phyloP scores from a whole-genome alignment of 2,797 vertebrate species.

The Acanthopagrus latus region DNA sequence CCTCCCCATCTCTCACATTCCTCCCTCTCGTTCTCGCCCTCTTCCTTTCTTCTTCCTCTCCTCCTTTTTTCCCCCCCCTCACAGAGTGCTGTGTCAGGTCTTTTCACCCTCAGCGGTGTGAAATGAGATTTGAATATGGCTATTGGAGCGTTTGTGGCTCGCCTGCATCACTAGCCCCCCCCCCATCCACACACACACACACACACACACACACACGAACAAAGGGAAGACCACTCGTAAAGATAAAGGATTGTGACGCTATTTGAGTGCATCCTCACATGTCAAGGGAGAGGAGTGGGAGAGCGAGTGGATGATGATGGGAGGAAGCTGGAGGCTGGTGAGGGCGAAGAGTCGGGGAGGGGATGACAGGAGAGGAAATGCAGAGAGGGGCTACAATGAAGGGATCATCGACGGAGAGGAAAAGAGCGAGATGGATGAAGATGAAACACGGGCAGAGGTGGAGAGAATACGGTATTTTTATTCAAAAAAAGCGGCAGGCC shows the following conservation, averaged over 20 bases:
- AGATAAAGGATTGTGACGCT: constrained; percentile 72
- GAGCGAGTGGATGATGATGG: constrained; percentile 18
- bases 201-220: background rate
- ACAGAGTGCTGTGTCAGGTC: constrained; percentile 82
- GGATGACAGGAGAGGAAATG: constrained; percentile 10
- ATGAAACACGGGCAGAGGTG: constrained; percentile 41
- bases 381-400: constrained; percentile 30
- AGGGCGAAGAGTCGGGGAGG: background rate
- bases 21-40: constrained; percentile 48
- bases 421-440: constrained; percentile 56
- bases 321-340: constrained; percentile 20
- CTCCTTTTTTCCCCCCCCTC: constrained; percentile 32
- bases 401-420: constrained; percentile 30
- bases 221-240: constrained; percentile 62
- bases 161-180: constrained; percentile 14
- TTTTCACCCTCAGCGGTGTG: constrained; percentile 80
- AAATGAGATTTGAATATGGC: constrained; percentile 86
- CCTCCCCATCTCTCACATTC: constrained; percentile 47
- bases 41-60: constrained; percentile 32
- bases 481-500: constrained; percentile 43
- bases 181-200: background rate
- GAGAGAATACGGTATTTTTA: constrained; percentile 29
- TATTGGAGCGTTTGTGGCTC: constrained; percentile 71
- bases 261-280: constrained; percentile 56
- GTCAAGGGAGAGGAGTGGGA: constrained; percentile 21